Evolutionary conservation across 92 coral and sea anemone species (phyloP).

Genomic region (Palythoa grandiflora): DNA sequence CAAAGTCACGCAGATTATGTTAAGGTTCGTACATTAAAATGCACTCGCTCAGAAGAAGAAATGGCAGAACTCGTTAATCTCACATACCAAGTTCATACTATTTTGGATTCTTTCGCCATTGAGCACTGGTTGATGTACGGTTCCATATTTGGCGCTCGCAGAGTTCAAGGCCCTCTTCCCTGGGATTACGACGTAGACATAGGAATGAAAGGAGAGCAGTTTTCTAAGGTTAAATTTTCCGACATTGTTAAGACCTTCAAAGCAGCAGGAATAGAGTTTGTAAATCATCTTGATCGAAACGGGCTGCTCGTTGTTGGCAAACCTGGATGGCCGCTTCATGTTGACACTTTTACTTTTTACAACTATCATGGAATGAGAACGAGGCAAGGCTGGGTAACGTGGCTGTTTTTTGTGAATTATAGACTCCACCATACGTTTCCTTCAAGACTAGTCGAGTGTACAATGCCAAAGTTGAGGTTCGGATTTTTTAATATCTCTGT

Average conservation of each 20-base stretch:
- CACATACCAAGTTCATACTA: slow-evolving; percentile 60
- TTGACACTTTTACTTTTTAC: slow-evolving; percentile 75
- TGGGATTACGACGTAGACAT: slow-evolving; percentile 86
- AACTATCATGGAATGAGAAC: slow-evolving; percentile 69
- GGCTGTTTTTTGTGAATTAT: slow-evolving; percentile 73
- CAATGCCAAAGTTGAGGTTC: slow-evolving; percentile 70
- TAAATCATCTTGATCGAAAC: slow-evolving; percentile 54
- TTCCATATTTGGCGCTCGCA: slow-evolving; percentile 75
- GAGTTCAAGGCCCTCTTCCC: slow-evolving; percentile 68
- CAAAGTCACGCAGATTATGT: slow-evolving; percentile 56
- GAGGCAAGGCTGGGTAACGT: slow-evolving; percentile 78
- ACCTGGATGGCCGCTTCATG: slow-evolving; percentile 55
- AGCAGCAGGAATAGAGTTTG: slow-evolving; percentile 49
- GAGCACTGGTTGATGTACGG: slow-evolving; percentile 86
- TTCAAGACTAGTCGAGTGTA: slow-evolving; percentile 71
- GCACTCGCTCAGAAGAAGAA: slow-evolving; percentile 50
- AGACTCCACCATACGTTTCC: slow-evolving; percentile 78
- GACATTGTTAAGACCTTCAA: slow-evolving; percentile 56
- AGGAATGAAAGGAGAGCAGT: slow-evolving; percentile 69
- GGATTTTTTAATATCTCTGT: slow-evolving; percentile 76
- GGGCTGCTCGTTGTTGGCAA: slow-evolving; percentile 57
- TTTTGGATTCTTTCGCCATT: slow-evolving; percentile 53
- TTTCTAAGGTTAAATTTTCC: slow-evolving; percentile 39
- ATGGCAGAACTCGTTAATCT: slow-evolving; percentile 59
- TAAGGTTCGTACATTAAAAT: slow-evolving; percentile 35